Conservation (phyloP, 2,797 vertebrate genomes). For the Manis javanica region DNA sequence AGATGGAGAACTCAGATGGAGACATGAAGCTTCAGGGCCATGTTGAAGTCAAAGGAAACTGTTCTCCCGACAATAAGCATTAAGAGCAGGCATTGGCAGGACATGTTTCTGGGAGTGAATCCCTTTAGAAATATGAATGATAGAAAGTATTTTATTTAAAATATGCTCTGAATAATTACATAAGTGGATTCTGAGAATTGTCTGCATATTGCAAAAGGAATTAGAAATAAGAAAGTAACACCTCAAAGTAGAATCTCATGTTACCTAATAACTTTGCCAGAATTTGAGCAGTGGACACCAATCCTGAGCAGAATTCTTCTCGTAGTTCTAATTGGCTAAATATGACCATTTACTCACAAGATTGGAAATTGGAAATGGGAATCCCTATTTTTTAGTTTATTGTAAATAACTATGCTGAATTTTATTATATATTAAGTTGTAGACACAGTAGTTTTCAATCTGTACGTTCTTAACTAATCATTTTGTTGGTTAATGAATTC, state of each 20-base stretch:
- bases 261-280: slow-evolving; percentile 17
- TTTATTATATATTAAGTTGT: not conserved
- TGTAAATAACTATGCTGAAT: not conserved
- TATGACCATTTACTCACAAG: slow-evolving; percentile 27
- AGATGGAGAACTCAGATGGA: not conserved
- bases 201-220: slow-evolving; percentile 29
- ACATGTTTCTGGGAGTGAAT: not conserved
- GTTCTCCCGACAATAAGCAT: slow-evolving; percentile 2
- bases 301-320: not conserved
- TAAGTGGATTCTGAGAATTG: not conserved
- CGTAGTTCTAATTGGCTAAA: not conserved
- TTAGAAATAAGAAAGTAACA: slow-evolving; percentile 57
- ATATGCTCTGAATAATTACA: not conserved
- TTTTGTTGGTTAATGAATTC: not conserved
- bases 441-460: not conserved
- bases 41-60: not conserved
- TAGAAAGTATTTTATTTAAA: slow-evolving; percentile 25
- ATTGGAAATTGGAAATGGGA: not conserved
- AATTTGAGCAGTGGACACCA: slow-evolving; percentile 35
- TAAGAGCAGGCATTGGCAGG: slow-evolving; percentile 5
- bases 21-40: not conserved
- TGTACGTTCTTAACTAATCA: not conserved
- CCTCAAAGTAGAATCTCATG: not conserved
- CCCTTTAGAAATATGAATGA: not conserved
- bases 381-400: not conserved